A percentile compares a stretch with the other conserved stretches of the same genome.
These are phyloP conservation scores for Thaumetopoea pityocampa DNA, from an alignment of 1,140 invertebrate genomes.

Conservation along the genomic window DNA sequence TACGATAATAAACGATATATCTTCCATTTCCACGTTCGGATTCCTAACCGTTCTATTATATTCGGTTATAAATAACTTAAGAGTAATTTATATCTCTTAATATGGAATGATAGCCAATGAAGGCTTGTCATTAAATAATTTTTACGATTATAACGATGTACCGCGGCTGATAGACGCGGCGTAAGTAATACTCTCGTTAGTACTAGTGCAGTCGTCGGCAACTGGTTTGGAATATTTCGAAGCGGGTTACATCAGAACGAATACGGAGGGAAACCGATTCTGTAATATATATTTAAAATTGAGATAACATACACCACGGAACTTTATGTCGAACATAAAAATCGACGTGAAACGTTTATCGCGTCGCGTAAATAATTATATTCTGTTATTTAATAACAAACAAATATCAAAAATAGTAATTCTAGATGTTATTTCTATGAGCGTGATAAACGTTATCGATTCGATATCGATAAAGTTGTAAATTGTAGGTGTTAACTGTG, in stretches of 20 bases:
- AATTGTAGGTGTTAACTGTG: conserved; percentile 25
- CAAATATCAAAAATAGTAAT: conserved; percentile 25
- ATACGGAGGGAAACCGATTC: conserved; percentile 19
- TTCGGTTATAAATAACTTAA: conserved; percentile 8
- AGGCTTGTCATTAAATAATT: conserved; percentile 30
- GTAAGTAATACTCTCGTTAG: conserved; percentile 38
- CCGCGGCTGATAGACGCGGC: conserved; percentile 17
- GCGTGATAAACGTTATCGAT: conserved; percentile 21
- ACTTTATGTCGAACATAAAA: conserved; percentile 32
- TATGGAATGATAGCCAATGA: conserved; percentile 22
- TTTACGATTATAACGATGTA: conserved; percentile 18
- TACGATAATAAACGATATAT: conserved; percentile 11
- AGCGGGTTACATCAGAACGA: conserved; percentile 20
- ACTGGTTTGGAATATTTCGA: conserved; percentile 33
- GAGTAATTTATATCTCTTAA: conserved; percentile 25
- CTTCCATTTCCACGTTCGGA: conserved; percentile 5
- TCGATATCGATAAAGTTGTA: conserved; percentile 25
- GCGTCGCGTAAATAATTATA: conserved; percentile 28
- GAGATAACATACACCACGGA: conserved; percentile 30
- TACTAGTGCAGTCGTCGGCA: conserved; percentile 29
- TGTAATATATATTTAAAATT: conserved; percentile 44
- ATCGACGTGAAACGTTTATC: conserved; percentile 22
- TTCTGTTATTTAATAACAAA: conserved; percentile 26
- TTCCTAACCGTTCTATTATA: background rate
- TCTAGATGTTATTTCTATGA: conserved; percentile 13